These are phyloP conservation scores for Drosophila algonquin DNA, from an alignment of 2,888 invertebrate genomes.

Conservation along the genomic window DNA sequence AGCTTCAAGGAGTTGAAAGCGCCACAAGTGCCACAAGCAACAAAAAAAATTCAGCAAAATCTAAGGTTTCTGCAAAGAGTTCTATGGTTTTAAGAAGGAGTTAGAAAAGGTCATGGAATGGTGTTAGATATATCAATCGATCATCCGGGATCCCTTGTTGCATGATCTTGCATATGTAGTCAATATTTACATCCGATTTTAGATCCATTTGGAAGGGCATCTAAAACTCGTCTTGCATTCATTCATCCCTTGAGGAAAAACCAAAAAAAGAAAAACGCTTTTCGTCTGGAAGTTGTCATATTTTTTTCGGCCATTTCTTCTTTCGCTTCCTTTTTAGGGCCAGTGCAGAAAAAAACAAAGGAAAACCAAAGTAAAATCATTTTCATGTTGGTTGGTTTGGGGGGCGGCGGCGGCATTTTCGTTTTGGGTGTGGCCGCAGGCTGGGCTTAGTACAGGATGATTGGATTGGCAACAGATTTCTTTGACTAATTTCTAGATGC, in stretches of 20 bases:
- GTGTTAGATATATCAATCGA: no score
- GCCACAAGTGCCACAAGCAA: constrained; percentile 49
- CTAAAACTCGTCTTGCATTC: not conserved
- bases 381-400: constrained; percentile 43
- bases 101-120: not conserved
- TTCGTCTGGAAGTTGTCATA: constrained; percentile 28
- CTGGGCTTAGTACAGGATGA: not conserved
- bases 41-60: constrained; percentile 12
- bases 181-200: not conserved
- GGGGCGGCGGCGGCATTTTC: constrained; percentile 28
- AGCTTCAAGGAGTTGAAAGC: constrained; percentile 42
- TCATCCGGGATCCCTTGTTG: not conserved
- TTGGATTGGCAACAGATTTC: not conserved
- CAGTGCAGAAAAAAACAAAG: constrained; percentile 26
- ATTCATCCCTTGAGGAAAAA: not conserved
- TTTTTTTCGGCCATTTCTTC: constrained; percentile 6
- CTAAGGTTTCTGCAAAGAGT: not conserved
- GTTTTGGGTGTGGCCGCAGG: constrained; percentile 40
- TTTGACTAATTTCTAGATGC: not conserved
- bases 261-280: constrained; percentile 11
- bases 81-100: not conserved
- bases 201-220: not conserved
- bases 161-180: not conserved
- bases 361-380: constrained; percentile 44
- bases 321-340: not conserved